Evolutionary conservation across 2,797 vertebrate genomes (phyloP).

Genomic region (Hapalemur alaotrensis): DNA sequence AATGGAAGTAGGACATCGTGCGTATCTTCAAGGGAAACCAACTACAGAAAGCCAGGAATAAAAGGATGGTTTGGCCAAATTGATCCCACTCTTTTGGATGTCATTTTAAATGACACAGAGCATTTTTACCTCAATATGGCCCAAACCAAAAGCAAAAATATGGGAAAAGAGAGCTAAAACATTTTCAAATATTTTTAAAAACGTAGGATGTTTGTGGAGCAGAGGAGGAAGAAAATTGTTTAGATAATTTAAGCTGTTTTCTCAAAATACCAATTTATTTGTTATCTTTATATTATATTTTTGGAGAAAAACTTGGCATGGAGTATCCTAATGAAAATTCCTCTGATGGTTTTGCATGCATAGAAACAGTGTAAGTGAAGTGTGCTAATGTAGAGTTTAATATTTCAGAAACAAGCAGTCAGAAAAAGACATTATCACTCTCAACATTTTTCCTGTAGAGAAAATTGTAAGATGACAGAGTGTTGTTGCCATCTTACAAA

Average conservation of each 20-base stretch:
- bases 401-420: slow-evolving; percentile 72
- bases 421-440: slow-evolving; percentile 66
- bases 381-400: slow-evolving; percentile 30
- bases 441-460: slow-evolving; percentile 56
- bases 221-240: not conserved
- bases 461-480: slow-evolving; percentile 35
- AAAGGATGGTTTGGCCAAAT: not conserved
- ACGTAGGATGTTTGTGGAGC: not conserved
- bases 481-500: slow-evolving; percentile 68
- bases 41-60: slow-evolving; percentile 30
- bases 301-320: not conserved
- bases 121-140: not conserved
- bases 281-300: slow-evolving; percentile 39
- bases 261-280: not conserved
- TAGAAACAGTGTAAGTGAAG: not conserved
- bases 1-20: slow-evolving; percentile 57
- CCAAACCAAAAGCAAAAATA: not conserved
- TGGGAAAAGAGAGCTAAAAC: slow-evolving; percentile 35
- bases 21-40: slow-evolving; percentile 45
- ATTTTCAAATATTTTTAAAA: not conserved
- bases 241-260: not conserved
- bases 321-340: not conserved
- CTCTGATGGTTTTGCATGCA: not conserved
- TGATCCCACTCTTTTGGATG: not conserved
- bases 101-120: slow-evolving; percentile 28